Conservation (phyloP, 2,888 invertebrate species). For the Cephus pygmeus region DNA sequence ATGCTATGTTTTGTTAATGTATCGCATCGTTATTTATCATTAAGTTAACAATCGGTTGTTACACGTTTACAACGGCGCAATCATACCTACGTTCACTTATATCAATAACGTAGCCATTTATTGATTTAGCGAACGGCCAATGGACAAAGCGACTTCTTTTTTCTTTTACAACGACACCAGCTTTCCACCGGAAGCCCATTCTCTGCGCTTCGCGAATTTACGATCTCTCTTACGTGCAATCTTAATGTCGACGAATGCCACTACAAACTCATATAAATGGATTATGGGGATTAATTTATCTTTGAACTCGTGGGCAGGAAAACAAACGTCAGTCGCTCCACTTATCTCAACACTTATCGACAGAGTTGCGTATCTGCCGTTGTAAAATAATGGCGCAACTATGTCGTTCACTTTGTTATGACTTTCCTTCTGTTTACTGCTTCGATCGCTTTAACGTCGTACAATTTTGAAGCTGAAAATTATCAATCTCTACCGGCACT, state of each 20-base stretch:
- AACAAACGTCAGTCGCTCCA: not conserved
- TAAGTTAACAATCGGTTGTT: not conserved
- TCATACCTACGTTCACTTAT: not conserved
- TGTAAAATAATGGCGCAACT: not conserved
- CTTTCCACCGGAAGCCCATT: not conserved
- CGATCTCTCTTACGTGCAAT: not conserved
- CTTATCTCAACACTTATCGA: not conserved
- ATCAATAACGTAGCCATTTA: not conserved
- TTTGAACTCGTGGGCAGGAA: not conserved
- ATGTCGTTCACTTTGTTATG: not conserved
- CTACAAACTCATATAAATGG: not conserved
- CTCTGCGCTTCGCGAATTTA: not conserved
- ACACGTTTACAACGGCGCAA: not conserved
- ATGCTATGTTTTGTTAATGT: constrained; percentile 45
- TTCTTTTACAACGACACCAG: not conserved
- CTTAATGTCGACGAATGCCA: not conserved
- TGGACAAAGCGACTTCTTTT: not conserved
- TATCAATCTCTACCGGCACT: not conserved
- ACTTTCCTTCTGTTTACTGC: not conserved
- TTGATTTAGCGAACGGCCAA: not conserved
- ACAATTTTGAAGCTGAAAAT: not conserved
- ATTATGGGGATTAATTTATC: not conserved
- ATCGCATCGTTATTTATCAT: constrained; percentile 36
- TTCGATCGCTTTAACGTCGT: not conserved
- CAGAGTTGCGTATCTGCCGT: not conserved